Base-by-base conservation (phyloP, 1,140 invertebrate species). In the Pseudomyrmex concolor region DNA sequence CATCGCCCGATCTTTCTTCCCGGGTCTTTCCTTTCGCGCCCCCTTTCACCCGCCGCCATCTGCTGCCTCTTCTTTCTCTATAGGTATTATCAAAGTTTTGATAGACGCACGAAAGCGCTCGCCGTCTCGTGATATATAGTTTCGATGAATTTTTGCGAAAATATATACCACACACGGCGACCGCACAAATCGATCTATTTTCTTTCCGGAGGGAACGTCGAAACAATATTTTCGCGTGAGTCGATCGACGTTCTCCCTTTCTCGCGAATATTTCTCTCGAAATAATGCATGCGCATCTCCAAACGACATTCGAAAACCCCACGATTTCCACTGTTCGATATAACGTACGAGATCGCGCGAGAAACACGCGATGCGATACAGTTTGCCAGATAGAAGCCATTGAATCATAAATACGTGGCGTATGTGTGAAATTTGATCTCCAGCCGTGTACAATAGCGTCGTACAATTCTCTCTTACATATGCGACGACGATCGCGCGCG, bases 51-150 rank as follows among this genome's bases (percentile, higher is more conserved):
- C 10, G 25, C 5, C 19, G 19, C 13, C 62, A 54, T 13, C 80
- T 59, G 51, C 50, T 45, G 59, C 9, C 67, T 51, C 34, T 57
- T 67, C 59, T 43, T 34, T 7, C 62, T 43, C 48, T 34, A 59
- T 63, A 43, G 17, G 63, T 54, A 55, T 59, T 76, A 66, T 77
- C 50, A 64, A 85, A 76, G 54, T 76, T 78, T 51, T 25, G 66
- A 62, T 59, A 72, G 67, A 81, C 50, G 45, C 43, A 48, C 19
- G 76, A 48, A 51, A 70, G 57, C 2, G 22, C 34, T 50, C 12
- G 57, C 4, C 48, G 59, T 12, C 4, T 8, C 59, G 25, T 54
- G 8, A 57, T 5, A 9, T 22, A 5, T 68, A 64, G 25, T 34
- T 57, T 57, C 45, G 50, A 78, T 12, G 51, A 50, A 25, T 5